phyloP scores from a whole-genome alignment of 1,140 invertebrate species.

The Oncopodura yosiiana region DNA sequence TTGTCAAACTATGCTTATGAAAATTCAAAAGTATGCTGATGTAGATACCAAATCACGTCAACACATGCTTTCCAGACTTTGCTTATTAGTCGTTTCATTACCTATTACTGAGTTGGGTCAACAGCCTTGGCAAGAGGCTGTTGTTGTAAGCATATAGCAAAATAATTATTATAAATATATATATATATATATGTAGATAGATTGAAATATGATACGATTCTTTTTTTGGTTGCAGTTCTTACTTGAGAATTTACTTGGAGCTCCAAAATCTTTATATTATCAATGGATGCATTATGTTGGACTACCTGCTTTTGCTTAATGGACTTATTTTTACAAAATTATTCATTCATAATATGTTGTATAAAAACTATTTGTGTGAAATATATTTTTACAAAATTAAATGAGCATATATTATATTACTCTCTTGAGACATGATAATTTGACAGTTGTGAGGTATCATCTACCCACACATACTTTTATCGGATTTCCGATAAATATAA shows the following conservation, averaged over 20 bases:
- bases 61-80: conserved; percentile 17
- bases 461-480: no score
- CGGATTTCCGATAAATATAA: no score
- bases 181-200: not conserved
- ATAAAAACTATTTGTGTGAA: no score
- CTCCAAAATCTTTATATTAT: conserved; percentile 10
- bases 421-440: no score
- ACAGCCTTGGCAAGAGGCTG: conserved; percentile 21
- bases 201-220: not conserved
- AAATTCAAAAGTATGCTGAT: conserved; percentile 23
- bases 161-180: not conserved
- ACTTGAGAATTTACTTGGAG: conserved; percentile 18
- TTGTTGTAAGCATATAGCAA: conserved; percentile 7
- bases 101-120: conserved; percentile 23
- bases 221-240: conserved; percentile 22
- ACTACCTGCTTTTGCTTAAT: conserved; percentile 10
- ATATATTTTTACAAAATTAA: no score
- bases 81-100: conserved; percentile 23
- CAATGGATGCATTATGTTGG: conserved; percentile 15
- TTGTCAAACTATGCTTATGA: conserved; percentile 7
- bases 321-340: no score
- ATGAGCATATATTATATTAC: no score
- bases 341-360: no score
- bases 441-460: no score
- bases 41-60: conserved; percentile 22